Conservation (phyloP, 2,113 vertebrate genomes). For the Nyctibius bracteatus region DNA sequence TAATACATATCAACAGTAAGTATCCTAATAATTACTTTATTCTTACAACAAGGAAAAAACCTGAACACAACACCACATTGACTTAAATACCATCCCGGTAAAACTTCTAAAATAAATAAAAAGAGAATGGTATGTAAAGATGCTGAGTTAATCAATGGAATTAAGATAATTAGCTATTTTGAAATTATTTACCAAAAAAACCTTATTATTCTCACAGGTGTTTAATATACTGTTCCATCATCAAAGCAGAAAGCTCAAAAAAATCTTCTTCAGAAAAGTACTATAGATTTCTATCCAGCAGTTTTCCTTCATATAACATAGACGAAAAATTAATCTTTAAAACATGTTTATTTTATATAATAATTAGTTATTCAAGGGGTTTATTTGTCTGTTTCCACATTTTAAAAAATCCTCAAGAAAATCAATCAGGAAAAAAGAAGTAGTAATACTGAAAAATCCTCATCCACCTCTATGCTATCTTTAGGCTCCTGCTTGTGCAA, state of each 20-base stretch:
- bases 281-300: not conserved
- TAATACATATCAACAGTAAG: not conserved
- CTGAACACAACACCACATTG: fast-evolving
- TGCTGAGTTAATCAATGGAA: not conserved
- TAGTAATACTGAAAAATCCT: not conserved
- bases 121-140: not conserved
- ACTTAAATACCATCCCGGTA: not conserved
- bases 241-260: not conserved
- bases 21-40: not conserved
- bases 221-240: not conserved
- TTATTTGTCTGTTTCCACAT: not conserved
- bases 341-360: not conserved
- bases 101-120: not conserved
- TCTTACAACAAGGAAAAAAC: not conserved
- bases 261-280: not conserved
- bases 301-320: not conserved
- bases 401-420: not conserved
- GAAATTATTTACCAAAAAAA: not conserved
- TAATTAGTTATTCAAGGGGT: not conserved
- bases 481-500: not conserved
- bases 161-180: not conserved
- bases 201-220: not conserved
- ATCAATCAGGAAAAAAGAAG: not conserved
- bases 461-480: not conserved
- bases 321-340: not conserved